Conservation (phyloP, 2,888 invertebrate genomes). For the Campoletis raptor region DNA sequence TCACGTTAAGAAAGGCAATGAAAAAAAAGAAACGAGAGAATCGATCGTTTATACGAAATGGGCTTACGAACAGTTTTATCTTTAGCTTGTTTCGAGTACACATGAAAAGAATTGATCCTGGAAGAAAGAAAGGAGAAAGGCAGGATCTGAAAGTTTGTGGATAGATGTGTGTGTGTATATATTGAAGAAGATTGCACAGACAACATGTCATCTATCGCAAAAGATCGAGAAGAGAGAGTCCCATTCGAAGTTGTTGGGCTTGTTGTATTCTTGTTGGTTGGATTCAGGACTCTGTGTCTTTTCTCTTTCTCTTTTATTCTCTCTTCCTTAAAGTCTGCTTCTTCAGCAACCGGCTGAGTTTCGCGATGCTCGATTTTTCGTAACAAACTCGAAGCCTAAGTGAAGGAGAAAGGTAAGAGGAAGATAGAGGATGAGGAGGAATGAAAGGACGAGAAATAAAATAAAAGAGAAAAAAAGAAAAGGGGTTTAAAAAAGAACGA, state of each 20-base stretch:
- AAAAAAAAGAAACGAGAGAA: not conserved
- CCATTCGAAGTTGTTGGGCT: slow-evolving; percentile 38
- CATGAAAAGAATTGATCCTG: slow-evolving; percentile 36
- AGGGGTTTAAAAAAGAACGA: slow-evolving; percentile 50
- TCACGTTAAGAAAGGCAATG: not conserved
- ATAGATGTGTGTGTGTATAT: not conserved
- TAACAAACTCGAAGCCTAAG: slow-evolving; percentile 47
- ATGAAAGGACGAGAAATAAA: slow-evolving; percentile 51
- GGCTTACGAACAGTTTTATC: slow-evolving; percentile 10
- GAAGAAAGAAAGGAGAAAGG: not conserved
- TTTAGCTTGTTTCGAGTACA: not conserved
- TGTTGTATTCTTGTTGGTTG: slow-evolving; percentile 22
- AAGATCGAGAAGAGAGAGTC: slow-evolving; percentile 31
- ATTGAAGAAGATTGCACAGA: slow-evolving; percentile 6
- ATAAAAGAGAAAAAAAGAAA: slow-evolving; percentile 36
- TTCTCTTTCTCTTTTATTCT: slow-evolving; percentile 70
- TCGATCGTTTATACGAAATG: slow-evolving; percentile 53
- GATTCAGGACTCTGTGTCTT: slow-evolving; percentile 36
- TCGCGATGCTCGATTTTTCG: slow-evolving; percentile 77
- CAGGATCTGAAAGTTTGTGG: not conserved
- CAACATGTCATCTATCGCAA: slow-evolving; percentile 28
- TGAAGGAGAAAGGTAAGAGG: slow-evolving; percentile 44
- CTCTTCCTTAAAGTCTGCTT: slow-evolving; percentile 54
- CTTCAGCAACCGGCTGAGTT: slow-evolving; percentile 58
- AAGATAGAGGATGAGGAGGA: slow-evolving; percentile 3